phyloP scores from a whole-genome alignment of 2,113 vertebrate genomes.

The Antechinus flavipes region DNA sequence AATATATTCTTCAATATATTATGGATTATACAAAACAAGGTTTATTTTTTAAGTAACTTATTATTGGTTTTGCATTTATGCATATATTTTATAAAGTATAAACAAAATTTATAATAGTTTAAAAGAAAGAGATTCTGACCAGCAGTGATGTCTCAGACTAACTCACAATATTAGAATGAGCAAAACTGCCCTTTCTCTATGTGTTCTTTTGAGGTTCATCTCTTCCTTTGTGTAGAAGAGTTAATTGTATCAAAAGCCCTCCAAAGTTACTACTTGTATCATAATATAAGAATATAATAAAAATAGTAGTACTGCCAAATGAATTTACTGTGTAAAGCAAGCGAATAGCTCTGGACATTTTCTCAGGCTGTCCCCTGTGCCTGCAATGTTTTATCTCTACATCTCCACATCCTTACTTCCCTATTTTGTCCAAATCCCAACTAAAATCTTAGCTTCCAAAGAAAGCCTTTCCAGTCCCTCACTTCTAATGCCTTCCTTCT shows the following conservation, averaged over 20 bases:
- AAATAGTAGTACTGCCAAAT: not conserved
- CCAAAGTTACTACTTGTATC: not conserved
- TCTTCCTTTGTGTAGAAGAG: not conserved
- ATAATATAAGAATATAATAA: not conserved
- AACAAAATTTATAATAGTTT: not conserved
- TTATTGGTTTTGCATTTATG: not conserved
- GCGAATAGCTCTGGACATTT: not conserved
- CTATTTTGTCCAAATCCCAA: not conserved
- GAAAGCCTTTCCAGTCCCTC: not conserved
- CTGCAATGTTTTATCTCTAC: not conserved
- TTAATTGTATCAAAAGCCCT: not conserved
- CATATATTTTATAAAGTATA: not conserved
- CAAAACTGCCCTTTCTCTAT: not conserved
- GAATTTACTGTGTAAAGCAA: not conserved
- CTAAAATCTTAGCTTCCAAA: not conserved
- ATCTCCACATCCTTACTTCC: not conserved
- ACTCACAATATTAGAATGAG: not conserved
- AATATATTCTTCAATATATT: not conserved
- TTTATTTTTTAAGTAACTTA: conserved; percentile 24
- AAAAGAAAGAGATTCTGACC: not conserved
- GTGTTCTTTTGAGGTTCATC: not conserved
- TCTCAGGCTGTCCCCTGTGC: not conserved
- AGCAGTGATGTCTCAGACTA: not conserved
- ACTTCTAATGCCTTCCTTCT: not conserved
- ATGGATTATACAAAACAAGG: not conserved